Evolutionary conservation across 2,113 vertebrate genomes (phyloP).

Genomic region (Pangasianodon gigas): DNA sequence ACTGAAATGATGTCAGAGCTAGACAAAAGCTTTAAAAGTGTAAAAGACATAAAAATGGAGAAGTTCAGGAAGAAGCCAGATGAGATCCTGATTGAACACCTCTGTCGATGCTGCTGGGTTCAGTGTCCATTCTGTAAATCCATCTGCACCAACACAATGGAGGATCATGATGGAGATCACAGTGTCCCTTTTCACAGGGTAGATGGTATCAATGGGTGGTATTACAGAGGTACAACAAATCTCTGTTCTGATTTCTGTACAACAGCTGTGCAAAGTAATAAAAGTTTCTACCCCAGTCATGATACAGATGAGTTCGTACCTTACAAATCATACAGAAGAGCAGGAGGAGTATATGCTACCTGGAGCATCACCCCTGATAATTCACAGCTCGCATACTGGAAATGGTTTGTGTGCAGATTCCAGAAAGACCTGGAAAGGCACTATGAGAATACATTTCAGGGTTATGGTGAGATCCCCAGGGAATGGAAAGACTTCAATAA

Average conservation of each 20-base stretch:
- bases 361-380: slow-evolving; percentile 15
- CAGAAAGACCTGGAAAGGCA: background rate
- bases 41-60: background rate
- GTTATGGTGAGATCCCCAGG: background rate
- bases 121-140: slow-evolving; percentile 50
- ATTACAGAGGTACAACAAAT: background rate
- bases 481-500: background rate
- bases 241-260: background rate
- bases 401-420: slow-evolving; percentile 27
- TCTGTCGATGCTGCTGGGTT: slow-evolving; percentile 47
- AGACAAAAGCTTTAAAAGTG: background rate
- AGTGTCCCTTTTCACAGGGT: slow-evolving; percentile 17
- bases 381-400: slow-evolving; percentile 19
- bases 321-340: background rate
- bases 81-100: slow-evolving; percentile 39
- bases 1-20: background rate
- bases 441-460: background rate
- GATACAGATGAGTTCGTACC: background rate
- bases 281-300: background rate
- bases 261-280: background rate
- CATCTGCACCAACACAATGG: slow-evolving; percentile 45
- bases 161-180: slow-evolving; percentile 29
- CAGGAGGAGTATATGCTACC: background rate
- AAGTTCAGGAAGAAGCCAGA: slow-evolving; percentile 31
- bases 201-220: background rate